Base-by-base conservation (phyloP, 2,797 vertebrate genomes). In the Cyprinella venusta region DNA sequence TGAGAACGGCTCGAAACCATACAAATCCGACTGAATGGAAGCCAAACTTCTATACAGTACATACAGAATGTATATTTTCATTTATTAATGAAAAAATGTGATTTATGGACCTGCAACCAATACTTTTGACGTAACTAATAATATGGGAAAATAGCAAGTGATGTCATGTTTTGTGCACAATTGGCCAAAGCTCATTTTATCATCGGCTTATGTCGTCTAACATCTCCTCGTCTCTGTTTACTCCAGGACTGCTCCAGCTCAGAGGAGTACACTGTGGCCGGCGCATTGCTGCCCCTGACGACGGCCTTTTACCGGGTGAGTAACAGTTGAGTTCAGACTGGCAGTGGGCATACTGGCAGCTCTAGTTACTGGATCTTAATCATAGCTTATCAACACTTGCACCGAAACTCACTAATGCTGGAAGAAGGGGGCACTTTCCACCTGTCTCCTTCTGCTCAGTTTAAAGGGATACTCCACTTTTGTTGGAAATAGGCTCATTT, bases 231-330 rank as follows among this genome's bases (percentile, higher is more conserved):
- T 67, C 72, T 79, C 86, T 90, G 89, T 94, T 92, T 92, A 79
- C 88, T 77, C 88, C 94, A 99, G 98, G 98, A 99, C 93, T 99
- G 98, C 89, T 99, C 98, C 79, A 97, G 95, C 92, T 96, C 97
- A 18, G 98, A 99, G 89, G 98, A 99, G 89, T 99, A 95, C 85
- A 95, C 91, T 1, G 96, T 99, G 85, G 98, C 98, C 87, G 94
- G 97, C 84, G 96, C 97, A 0, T 91, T 99, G 84, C 94, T 99
- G 72, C 98, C 98, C 69, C 93, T 99, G 89, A 97, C 96, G 0
- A 98, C 98, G 69, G 97, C 96, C 80, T 99, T 99, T 93, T 99
- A 98, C 89, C 94, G 98, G 96, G 98, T 99, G 92, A 97, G 97
- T 89, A 30, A 26, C 30, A 30, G 24, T 78, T 42, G 63, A 71